A percentile compares a stretch with the other conserved stretches of the same genome.
Conservation (phyloP, 2,113 vertebrate species). For the Vulpes ferrilata region DNA sequence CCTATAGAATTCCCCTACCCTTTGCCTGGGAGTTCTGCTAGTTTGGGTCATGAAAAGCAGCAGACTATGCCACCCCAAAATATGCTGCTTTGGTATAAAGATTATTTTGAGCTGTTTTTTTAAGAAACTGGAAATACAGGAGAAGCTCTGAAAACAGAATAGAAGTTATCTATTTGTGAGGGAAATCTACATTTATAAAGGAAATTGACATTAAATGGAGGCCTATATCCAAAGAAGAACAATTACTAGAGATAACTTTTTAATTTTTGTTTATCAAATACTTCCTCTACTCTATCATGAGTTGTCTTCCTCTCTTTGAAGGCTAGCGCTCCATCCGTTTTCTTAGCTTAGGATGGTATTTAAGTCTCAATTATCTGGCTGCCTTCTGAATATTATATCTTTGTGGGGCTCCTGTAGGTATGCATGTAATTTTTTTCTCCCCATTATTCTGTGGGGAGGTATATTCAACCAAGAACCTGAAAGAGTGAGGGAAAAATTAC, state of each 20-base stretch:
- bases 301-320: neutral
- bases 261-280: neutral
- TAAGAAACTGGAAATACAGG: neutral
- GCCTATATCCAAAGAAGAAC: neutral
- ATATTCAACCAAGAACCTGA: neutral
- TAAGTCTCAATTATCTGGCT: neutral
- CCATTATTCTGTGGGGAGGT: neutral
- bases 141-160: neutral
- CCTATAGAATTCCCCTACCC: neutral
- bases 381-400: neutral
- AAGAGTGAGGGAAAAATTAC: neutral
- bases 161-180: neutral
- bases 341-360: neutral
- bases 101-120: neutral
- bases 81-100: neutral
- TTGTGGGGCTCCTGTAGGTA: neutral
- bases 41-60: neutral
- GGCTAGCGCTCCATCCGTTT: neutral
- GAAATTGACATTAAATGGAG: neutral
- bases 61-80: neutral
- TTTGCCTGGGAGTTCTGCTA: neutral
- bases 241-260: neutral
- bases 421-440: neutral
- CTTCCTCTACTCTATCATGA: neutral
- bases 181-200: neutral